These are phyloP conservation scores for Helicorthomorpha holstii DNA, from an alignment of 1,140 invertebrate species.

Conservation along the genomic window DNA sequence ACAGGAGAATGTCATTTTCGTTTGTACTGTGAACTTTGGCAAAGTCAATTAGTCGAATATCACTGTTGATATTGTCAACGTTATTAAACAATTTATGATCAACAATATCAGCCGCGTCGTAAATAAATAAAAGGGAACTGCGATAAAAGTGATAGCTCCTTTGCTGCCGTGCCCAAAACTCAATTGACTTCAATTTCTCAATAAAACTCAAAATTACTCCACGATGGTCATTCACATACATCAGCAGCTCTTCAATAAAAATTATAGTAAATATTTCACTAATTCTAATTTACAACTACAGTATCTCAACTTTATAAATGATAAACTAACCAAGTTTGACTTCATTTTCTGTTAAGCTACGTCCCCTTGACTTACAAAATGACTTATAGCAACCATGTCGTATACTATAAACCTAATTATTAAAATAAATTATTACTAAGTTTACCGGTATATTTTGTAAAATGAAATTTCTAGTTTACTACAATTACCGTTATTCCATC, in stretches of 20 bases:
- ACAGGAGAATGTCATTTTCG: constrained; percentile 21
- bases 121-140: constrained; percentile 67
- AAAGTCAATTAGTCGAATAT: constrained; percentile 76
- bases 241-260: no score
- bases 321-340: neutral
- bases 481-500: constrained; percentile 48
- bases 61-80: constrained; percentile 9
- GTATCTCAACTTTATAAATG: no score
- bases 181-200: constrained; percentile 43
- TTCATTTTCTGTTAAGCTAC: neutral
- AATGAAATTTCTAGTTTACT: constrained; percentile 36
- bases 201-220: neutral
- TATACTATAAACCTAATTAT: neutral
- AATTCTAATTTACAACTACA: no score
- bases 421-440: no score
- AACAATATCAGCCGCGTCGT: constrained; percentile 41
- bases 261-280: no score
- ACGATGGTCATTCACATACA: no score
- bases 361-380: neutral
- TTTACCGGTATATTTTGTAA: constrained; percentile 18
- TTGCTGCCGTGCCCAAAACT: constrained; percentile 50
- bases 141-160: constrained; percentile 51
- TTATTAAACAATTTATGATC: neutral
- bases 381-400: neutral
- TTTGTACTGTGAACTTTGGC: constrained; percentile 62